Conservation (phyloP, 92 coral and sea anemone genomes). For the Phenganax marumi region DNA sequence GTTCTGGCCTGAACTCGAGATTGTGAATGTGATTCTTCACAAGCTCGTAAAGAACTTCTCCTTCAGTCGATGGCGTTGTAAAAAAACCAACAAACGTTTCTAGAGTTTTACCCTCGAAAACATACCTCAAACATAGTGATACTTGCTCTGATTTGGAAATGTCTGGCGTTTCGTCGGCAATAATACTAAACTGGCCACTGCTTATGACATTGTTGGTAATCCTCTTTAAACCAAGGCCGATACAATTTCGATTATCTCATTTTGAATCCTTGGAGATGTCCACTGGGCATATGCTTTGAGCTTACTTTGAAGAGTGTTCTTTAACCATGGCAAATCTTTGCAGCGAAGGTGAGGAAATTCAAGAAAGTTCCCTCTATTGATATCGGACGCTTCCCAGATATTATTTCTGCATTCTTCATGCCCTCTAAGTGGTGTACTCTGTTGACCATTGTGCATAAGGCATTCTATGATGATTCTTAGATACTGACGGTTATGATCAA, state of each 20-base stretch:
- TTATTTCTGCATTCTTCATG: slow-evolving; percentile 28
- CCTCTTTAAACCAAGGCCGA: neutral
- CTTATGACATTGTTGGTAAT: neutral
- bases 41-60: slow-evolving; percentile 28
- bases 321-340: slow-evolving; percentile 24
- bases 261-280: slow-evolving; percentile 25
- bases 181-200: neutral
- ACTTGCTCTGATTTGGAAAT: slow-evolving; percentile 36
- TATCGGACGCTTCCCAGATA: slow-evolving; percentile 49
- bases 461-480: neutral
- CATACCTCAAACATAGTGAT: slow-evolving; percentile 43
- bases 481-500: neutral
- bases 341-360: slow-evolving; percentile 33
- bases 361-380: slow-evolving; percentile 36
- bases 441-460: neutral
- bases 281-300: neutral
- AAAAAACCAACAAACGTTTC: slow-evolving; percentile 38
- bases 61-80: slow-evolving; percentile 43
- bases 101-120: slow-evolving; percentile 11
- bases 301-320: neutral
- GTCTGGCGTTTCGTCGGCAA: slow-evolving; percentile 40
- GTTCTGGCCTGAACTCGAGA: slow-evolving; percentile 31
- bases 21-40: slow-evolving; percentile 38
- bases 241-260: slow-evolving; percentile 18
- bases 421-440: neutral